These are phyloP conservation scores for Megalonaias nervosa DNA, from an alignment of 1,140 invertebrate species.

Conservation along the genomic window DNA sequence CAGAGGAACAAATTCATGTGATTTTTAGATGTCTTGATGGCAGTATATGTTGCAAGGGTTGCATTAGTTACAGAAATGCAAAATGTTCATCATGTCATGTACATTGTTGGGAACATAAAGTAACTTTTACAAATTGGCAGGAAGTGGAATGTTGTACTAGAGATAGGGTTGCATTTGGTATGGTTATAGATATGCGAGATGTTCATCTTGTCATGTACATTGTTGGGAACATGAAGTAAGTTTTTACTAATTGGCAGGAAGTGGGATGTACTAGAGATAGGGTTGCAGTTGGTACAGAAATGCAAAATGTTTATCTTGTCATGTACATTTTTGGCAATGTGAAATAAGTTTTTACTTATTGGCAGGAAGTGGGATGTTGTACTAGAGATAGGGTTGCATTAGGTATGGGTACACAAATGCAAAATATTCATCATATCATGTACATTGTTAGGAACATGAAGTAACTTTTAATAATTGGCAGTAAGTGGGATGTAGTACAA, in stretches of 20 bases:
- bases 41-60: conserved; percentile 11
- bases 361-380: conserved; percentile 17
- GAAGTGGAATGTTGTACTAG: not conserved
- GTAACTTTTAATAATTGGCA: conserved; percentile 24
- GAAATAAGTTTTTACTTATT: conserved; percentile 20
- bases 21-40: conserved; percentile 1
- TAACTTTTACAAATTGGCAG: conserved; percentile 24
- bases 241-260: conserved; percentile 30
- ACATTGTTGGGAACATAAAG: conserved; percentile 6
- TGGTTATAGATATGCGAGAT: conserved; percentile 15
- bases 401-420: not conserved
- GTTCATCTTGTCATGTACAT: conserved; percentile 17
- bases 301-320: conserved; percentile 19
- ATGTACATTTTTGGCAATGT: conserved; percentile 2
- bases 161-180: not conserved
- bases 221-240: conserved; percentile 1
- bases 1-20: conserved; percentile 16
- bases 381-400: not conserved
- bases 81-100: not conserved
- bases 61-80: not conserved
- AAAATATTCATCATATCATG: not conserved
- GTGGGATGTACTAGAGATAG: not conserved
- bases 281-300: conserved; percentile 5
- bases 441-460: conserved; percentile 7
- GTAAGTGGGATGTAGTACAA: not conserved